A percentile compares a stretch with the other conserved stretches of the same genome.
Conservation (phyloP, 1,140 invertebrate species). For the Conopomorpha cramerella region DNA sequence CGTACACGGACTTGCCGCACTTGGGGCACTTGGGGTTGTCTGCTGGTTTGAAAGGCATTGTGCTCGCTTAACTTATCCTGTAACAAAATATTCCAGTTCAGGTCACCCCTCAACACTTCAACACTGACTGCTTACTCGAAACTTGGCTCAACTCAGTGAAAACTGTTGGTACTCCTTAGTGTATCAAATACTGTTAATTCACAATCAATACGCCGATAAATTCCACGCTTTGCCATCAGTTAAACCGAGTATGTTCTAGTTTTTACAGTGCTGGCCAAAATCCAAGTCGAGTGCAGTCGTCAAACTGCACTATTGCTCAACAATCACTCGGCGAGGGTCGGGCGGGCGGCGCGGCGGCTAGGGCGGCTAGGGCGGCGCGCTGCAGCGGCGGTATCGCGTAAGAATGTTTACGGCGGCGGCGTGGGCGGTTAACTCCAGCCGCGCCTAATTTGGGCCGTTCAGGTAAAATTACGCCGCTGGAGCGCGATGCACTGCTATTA, state of each 20-base stretch:
- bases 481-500: conserved; percentile 40
- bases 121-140: conserved; percentile 2
- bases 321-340: conserved; percentile 40
- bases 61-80: conserved; percentile 67
- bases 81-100: conserved; percentile 26
- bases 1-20: conserved; percentile 97
- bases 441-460: conserved; percentile 58
- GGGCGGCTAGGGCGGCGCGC: not conserved
- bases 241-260: conserved; percentile 18
- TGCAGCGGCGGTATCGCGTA: not conserved
- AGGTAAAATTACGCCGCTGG: conserved; percentile 56
- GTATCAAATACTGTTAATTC: too few species aligned
- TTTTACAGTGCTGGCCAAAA: conserved; percentile 36
- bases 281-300: conserved; percentile 46
- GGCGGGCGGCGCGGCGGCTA: conserved; percentile 16
- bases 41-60: conserved; percentile 96
- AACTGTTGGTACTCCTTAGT: too few species aligned
- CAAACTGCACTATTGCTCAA: conserved; percentile 33
- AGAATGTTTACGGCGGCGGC: not conserved
- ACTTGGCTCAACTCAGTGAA: not conserved
- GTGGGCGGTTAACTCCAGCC: too few species aligned
- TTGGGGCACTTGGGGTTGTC: conserved; percentile 97
- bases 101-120: conserved; percentile 8
- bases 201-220: not conserved
- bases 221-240: not conserved